Conservation (phyloP, 2,113 vertebrate species). For the Taxidea taxus region DNA sequence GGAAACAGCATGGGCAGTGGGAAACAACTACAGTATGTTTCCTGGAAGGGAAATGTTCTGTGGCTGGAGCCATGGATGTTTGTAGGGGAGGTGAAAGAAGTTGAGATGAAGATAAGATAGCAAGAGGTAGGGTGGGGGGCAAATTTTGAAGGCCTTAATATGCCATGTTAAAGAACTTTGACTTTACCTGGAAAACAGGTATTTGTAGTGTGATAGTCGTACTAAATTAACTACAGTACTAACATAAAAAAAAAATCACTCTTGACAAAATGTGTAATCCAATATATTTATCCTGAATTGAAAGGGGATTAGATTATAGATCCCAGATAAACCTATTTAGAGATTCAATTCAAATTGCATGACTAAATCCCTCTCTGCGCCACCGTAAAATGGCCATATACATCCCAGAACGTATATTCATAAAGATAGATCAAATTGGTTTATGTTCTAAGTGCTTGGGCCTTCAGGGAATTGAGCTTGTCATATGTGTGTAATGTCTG, state of each 20-base stretch:
- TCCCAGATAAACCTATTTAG: constrained; percentile 18
- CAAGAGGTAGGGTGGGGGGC: not conserved
- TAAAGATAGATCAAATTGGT: not conserved
- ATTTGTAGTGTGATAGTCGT: not conserved
- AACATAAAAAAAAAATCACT: not conserved
- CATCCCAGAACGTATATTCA: not conserved
- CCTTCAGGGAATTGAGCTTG: not conserved
- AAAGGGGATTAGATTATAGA: not conserved
- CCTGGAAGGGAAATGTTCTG: not conserved
- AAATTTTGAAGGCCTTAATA: not conserved
- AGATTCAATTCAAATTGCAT: not conserved
- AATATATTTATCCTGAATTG: not conserved
- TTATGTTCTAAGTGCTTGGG: not conserved
- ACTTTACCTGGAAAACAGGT: not conserved
- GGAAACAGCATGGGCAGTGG: not conserved
- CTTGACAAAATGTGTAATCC: not conserved
- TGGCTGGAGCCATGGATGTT: not conserved
- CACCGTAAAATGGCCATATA: not conserved
- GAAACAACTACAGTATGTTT: not conserved
- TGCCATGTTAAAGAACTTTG: not conserved
- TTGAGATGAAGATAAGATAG: not conserved
- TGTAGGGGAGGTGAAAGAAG: not conserved
- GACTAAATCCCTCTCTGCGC: not conserved
- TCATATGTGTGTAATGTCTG: not conserved
- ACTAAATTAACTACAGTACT: not conserved